phyloP scores from a whole-genome alignment of 1,140 invertebrate species.

The Plectrocnemia conspersa region DNA sequence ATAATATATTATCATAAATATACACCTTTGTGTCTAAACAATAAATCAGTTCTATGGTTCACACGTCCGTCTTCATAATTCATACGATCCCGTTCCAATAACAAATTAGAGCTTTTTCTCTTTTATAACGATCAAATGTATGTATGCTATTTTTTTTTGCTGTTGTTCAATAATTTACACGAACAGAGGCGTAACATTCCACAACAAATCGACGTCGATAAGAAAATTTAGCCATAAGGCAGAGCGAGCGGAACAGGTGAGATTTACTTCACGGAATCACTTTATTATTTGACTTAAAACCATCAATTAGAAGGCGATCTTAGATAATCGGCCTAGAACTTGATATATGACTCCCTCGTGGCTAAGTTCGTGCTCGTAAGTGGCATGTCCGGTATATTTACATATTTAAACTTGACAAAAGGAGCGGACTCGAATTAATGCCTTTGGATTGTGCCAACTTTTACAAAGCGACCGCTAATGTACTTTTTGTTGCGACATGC shows the following conservation, averaged over 20 bases:
- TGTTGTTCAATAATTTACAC: background rate
- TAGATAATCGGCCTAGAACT: conserved; percentile 1
- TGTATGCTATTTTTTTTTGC: background rate
- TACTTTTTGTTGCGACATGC: too few relatives aligned
- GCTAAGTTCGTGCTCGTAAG: background rate
- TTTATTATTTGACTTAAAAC: conserved; percentile 9
- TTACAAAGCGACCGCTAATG: background rate
- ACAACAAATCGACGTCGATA: background rate
- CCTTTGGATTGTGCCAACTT: background rate
- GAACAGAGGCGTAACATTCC: background rate
- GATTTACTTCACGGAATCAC: conserved; percentile 3
- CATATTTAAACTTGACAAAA: conserved; percentile 1
- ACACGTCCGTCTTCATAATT: too few relatives aligned
- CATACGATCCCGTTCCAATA: too few relatives aligned
- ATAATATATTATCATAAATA: too few relatives aligned
- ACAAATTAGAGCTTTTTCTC: too few relatives aligned
- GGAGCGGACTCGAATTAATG: conserved; percentile 3
- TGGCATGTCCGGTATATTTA: conserved; percentile 11
- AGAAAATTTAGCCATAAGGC: too few relatives aligned
- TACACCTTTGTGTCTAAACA: too few relatives aligned
- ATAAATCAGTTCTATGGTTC: too few relatives aligned
- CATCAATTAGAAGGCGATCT: conserved; percentile 1
- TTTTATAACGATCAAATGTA: background rate
- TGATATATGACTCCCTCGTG: conserved; percentile 5
- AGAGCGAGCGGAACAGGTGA: too few relatives aligned